Base-by-base conservation (phyloP, 2,797 vertebrate genomes). In the Hypotaenidia okinawae region DNA sequence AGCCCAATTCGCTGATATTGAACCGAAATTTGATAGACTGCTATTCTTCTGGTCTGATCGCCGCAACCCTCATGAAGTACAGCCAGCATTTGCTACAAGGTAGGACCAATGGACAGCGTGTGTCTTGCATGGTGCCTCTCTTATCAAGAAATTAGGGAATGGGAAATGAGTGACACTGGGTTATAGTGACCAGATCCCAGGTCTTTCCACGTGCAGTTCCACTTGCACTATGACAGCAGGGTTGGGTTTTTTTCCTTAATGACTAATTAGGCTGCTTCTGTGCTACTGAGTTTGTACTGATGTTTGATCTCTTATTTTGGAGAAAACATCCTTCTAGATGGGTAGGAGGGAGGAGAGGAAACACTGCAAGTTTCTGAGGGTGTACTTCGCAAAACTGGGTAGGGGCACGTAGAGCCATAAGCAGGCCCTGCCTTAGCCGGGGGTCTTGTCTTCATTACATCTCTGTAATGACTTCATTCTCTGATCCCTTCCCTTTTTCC, bases 11-110 rank as follows among this genome's bases (percentile, higher is more conserved):
- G 99, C 99, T 64, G 99, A 99, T 95, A 99, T 99, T 95, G 99
- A 99, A 98, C 99, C 99, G 97, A 99, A 98, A 98, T 99, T 99
- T 69, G 99, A 99, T 98, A 98, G 99, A 96, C 97, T 99, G 97
- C 98, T 99, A 93, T 98, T 99, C 89, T 99, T 99, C 98, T 99
- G 99, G 99, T 99, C 99, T 24, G 99, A 99, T 97, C 99, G 99
- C 87, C 98, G 99, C 83, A 99, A 99, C 97, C 99, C 99, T 95
- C 99, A 99, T 90, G 99, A 99, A 98, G 99, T 99, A 93, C 99
- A 99, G 97, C 99, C 99, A 84, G 99, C 99, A 88, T 99, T 98
- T 94, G 97, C 98, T 97, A 99, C 99, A 97, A 99, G 99, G 99
- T 99, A 97, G 93, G 98, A 69, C 39, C 80, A 28, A 64, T 27